Evolutionary conservation across 2,113 vertebrate genomes (phyloP), one percentile per base, ranked within the genome.

Genomic region (Gobiocypris rarus): DNA sequence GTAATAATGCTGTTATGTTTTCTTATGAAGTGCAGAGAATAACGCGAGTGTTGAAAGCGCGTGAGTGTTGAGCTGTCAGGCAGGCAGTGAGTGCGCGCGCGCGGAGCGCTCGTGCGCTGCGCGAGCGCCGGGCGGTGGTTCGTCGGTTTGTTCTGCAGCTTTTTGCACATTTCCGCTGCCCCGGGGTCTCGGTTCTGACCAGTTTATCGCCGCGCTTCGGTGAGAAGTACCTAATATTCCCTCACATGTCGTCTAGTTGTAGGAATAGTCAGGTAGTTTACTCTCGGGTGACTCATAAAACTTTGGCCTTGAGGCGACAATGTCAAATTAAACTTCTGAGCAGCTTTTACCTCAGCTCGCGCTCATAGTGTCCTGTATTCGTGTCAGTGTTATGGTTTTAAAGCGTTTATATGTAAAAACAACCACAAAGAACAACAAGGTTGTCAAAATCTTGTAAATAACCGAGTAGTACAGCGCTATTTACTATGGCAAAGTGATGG

Each of bases 141-240:
- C 77, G 85, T 84, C 45, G 84, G 83, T 81, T 86, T 73, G 54
- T 61, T 78, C 84, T 75, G 82, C 84, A 61, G 75, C 54, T 61
- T 77, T n/a, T 73, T 86, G 85, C 82, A 88, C 87, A 83, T 88
- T 88, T 88, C 87, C 85, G 87, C 77, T 84, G 63, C 3, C 52
- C 63, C 11, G 50, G 54, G 31, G 10, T 50, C n/a, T 22, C 38
- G 63, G 75, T 83, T 19, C 81, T 38, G 80, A 50, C 73, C 41
- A 48, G 81, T 15, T 59, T 31, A 15, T 13, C 74, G 26, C 4
- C 26, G 24, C 9, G 24, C 22, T 43, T 61, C 22, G 54, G 17
- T 11, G 56, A 78, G 56, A 78, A 61, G 34, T 26, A 3, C n/a
- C 15, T 45, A 13, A 28, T 17, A 6, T 63, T 11, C 7, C 11